A percentile compares a stretch with the other conserved stretches of the same genome.
phyloP scores from a whole-genome alignment of 2,888 invertebrate genomes.

The Xanthia icteritia region DNA sequence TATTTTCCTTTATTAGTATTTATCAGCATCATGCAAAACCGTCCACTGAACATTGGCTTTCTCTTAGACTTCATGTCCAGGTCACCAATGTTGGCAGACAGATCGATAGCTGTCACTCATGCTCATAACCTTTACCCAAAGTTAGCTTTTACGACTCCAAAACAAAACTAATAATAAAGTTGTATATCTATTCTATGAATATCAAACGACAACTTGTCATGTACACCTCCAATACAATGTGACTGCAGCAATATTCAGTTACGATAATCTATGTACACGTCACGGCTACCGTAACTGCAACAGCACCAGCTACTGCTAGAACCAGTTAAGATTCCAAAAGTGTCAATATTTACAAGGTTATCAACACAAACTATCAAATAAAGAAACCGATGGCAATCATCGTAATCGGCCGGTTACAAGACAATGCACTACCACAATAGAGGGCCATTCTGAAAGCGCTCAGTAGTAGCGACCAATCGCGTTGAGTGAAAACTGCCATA shows the following conservation, averaged over 20 bases:
- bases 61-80: background rate
- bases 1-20: background rate
- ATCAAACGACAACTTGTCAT: conserved; percentile 8
- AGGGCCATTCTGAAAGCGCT: conserved; percentile 77
- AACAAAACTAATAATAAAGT: background rate
- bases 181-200: background rate
- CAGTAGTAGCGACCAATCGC: conserved; percentile 83
- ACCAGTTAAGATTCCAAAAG: conserved; percentile 45
- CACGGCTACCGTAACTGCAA: conserved; percentile 7
- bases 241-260: conserved; percentile 19
- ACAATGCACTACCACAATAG: conserved; percentile 83
- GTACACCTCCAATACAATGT: background rate
- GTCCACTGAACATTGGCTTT: background rate
- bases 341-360: conserved; percentile 62
- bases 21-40: background rate
- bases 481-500: conserved; percentile 90
- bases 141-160: background rate
- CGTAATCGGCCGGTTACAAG: conserved; percentile 75
- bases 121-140: background rate
- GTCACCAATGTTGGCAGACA: background rate
- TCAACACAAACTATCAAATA: conserved; percentile 69
- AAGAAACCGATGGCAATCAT: conserved; percentile 67
- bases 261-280: conserved; percentile 21
- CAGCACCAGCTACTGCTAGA: conserved; percentile 18
- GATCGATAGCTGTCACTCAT: background rate